A percentile compares a stretch with the other conserved stretches of the same genome.
Conservation (phyloP, 1,140 invertebrate species). For the Acromyrmex echinatior region DNA sequence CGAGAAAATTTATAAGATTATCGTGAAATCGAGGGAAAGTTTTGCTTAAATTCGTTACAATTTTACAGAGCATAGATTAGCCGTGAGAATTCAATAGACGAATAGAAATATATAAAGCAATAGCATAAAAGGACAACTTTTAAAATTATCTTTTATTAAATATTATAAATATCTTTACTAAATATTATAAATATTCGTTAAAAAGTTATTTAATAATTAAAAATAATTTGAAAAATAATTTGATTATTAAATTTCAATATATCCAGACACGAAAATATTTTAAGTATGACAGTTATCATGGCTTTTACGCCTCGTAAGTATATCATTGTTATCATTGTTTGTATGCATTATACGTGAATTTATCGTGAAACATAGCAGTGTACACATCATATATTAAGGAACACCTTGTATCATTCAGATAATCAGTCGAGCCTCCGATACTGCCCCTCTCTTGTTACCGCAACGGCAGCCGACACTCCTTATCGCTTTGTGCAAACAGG, state of each 20-base stretch:
- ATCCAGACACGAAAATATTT: background rate
- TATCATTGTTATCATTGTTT: conserved; percentile 9
- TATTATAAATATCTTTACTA: background rate
- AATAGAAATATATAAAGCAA: background rate
- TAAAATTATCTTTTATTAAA: background rate
- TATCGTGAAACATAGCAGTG: conserved; percentile 7
- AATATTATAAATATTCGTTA: background rate
- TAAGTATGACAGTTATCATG: background rate
- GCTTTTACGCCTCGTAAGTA: background rate
- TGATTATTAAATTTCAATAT: background rate
- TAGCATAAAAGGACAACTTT: background rate
- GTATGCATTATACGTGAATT: background rate
- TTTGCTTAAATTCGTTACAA: conserved; percentile 1
- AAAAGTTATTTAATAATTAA: background rate
- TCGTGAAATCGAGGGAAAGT: background rate
- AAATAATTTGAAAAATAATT: background rate
- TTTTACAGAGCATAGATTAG: background rate
- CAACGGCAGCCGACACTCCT: conserved; percentile 12
- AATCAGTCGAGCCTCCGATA: conserved; percentile 34
- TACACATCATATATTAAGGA: background rate
- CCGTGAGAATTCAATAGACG: background rate
- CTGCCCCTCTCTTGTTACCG: conserved; percentile 1
- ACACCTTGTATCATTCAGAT: conserved; percentile 21
- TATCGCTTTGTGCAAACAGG: conserved; percentile 48
- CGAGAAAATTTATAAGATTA: conserved; percentile 27